These are phyloP conservation scores for Macrosiphum euphorbiae DNA, from an alignment of 2,888 invertebrate genomes.

Conservation along the genomic window DNA sequence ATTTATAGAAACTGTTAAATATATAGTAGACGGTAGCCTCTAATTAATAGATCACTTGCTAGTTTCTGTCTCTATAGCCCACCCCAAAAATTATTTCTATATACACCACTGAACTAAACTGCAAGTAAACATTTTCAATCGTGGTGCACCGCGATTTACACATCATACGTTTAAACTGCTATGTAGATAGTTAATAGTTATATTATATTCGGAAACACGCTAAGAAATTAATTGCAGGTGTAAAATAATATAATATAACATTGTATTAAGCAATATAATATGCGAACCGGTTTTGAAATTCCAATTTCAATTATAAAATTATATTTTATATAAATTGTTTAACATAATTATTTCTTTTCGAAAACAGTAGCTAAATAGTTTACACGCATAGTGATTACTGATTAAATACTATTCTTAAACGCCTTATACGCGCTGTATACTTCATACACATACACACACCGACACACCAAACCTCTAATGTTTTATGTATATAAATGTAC, in stretches of 20 bases:
- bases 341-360: slow-evolving; percentile 6
- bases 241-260: background rate
- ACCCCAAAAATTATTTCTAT: no score
- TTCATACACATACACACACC: background rate
- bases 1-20: no score
- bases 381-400: slow-evolving; percentile 33
- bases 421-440: background rate
- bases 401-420: slow-evolving; percentile 13
- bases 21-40: no score
- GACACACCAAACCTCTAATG: background rate
- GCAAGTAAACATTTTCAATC: background rate
- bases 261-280: background rate
- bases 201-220: background rate
- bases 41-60: no score
- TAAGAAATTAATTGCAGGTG: slow-evolving; percentile 18
- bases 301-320: background rate
- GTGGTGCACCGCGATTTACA: background rate
- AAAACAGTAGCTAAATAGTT: slow-evolving; percentile 35
- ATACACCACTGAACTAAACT: no score
- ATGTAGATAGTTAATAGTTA: background rate
- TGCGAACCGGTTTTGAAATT: slow-evolving; percentile 24
- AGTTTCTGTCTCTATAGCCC: no score
- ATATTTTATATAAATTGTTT: background rate
- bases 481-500: background rate
- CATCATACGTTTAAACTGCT: background rate